A percentile compares a stretch with the other conserved stretches of the same genome.
These are phyloP conservation scores for Catharus bicknelli DNA, from an alignment of 2,113 vertebrate species.

Conservation along the genomic window DNA sequence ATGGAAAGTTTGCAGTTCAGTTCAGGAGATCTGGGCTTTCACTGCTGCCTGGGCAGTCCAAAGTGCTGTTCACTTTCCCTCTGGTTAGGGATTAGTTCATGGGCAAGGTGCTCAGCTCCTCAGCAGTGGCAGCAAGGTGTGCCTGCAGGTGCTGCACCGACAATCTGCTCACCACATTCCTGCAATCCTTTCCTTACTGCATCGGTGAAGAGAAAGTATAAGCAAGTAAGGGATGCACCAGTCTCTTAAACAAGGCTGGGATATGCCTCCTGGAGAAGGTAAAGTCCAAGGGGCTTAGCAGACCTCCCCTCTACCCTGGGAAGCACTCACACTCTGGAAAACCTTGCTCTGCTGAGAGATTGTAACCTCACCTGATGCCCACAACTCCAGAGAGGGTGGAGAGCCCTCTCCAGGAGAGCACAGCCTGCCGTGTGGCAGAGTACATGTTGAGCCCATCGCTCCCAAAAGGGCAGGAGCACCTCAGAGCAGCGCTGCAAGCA, in stretches of 20 bases:
- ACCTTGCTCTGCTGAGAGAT: not conserved
- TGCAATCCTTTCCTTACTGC: not conserved
- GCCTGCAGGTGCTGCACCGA: not conserved
- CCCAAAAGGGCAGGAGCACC: not conserved
- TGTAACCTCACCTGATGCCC: not conserved
- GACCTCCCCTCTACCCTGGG: not conserved
- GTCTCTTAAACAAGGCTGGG: not conserved
- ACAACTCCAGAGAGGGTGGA: accelerated
- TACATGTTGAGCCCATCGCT: accelerated
- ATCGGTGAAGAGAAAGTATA: not conserved
- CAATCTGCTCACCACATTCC: not conserved
- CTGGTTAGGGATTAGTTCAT: not conserved
- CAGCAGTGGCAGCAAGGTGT: not conserved
- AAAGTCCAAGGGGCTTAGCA: not conserved
- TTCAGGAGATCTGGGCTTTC: not conserved
- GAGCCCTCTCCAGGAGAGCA: not conserved
- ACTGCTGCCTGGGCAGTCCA: not conserved
- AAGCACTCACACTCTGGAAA: not conserved
- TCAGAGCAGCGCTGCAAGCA: accelerated
- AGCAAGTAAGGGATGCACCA: accelerated
- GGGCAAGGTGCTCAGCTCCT: not conserved
- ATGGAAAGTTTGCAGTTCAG: not conserved
- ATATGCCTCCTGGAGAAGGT: not conserved
- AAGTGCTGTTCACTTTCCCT: not conserved
- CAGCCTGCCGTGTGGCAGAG: not conserved